phyloP scores from a whole-genome alignment of 2,113 vertebrate species.

The Brevimyrus niger region DNA sequence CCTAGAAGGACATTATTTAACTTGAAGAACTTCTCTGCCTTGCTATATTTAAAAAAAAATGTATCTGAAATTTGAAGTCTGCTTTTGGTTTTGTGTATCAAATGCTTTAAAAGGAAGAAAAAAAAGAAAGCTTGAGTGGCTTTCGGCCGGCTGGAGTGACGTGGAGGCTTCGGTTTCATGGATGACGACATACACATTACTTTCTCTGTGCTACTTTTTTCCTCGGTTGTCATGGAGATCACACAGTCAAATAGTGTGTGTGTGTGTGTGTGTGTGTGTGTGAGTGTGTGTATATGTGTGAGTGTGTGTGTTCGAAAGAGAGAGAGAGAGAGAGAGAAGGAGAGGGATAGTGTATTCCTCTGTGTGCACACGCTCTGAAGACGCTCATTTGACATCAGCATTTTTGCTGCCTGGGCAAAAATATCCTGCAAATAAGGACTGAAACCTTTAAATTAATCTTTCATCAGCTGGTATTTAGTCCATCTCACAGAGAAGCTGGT shows the following conservation, averaged over 20 bases:
- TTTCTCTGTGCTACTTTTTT: constrained; percentile 7
- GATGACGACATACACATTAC: constrained; percentile 4
- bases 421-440: constrained; percentile 33
- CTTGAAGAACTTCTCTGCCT: not conserved
- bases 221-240: constrained; percentile 11
- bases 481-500: constrained; percentile 35
- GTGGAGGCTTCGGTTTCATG: not conserved
- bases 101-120: not conserved
- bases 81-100: not conserved
- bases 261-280: constrained; percentile 24
- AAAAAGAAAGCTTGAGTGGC: not conserved
- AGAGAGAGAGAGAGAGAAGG: not conserved
- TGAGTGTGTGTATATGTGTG: constrained; percentile 22
- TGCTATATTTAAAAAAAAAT: not conserved
- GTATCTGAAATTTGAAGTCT: not conserved
- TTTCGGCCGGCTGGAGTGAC: not conserved
- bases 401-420: constrained; percentile 40
- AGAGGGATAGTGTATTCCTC: constrained; percentile 8
- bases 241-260: constrained; percentile 22
- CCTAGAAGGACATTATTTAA: not conserved
- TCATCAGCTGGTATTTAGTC: constrained; percentile 46
- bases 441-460: constrained; percentile 58
- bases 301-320: constrained; percentile 17
- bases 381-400: not conserved
- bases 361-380: constrained; percentile 6